A percentile compares a stretch with the other conserved stretches of the same genome.
Evolutionary conservation across 2,888 invertebrate genomes (phyloP).

Genomic region (Habroteleia sp.): DNA sequence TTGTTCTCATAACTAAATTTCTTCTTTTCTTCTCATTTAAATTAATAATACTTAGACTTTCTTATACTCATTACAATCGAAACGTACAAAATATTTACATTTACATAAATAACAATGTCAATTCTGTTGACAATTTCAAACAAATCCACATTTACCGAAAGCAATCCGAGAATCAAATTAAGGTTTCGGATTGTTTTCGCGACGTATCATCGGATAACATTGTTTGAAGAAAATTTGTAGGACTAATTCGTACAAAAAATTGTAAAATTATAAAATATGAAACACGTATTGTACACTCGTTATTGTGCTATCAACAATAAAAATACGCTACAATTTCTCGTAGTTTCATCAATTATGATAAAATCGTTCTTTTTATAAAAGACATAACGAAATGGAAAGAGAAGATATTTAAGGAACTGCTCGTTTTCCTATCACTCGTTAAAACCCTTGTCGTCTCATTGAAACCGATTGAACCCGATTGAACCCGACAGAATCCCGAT

Average conservation of each 20-base stretch:
- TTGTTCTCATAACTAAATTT: slow-evolving; percentile 12
- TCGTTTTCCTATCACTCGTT: slow-evolving; percentile 49
- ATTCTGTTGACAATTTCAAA: slow-evolving; percentile 22
- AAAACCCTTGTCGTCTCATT: too few relatives aligned
- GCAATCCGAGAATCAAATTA: slow-evolving; percentile 1
- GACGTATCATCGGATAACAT: background rate
- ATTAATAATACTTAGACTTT: slow-evolving; percentile 55
- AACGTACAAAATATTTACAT: slow-evolving; percentile 55
- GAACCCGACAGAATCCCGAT: too few relatives aligned
- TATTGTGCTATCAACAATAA: slow-evolving; percentile 47
- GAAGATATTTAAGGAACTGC: slow-evolving; percentile 52
- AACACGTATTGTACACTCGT: slow-evolving; percentile 42
- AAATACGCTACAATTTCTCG: slow-evolving; percentile 39
- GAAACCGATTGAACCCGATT: too few relatives aligned
- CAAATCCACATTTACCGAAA: slow-evolving; percentile 6
- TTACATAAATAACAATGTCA: slow-evolving; percentile 40
- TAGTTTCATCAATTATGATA: slow-evolving; percentile 24
- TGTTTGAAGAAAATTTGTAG: slow-evolving; percentile 19
- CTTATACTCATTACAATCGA: slow-evolving; percentile 49
- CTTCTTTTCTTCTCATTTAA: slow-evolving; percentile 31
- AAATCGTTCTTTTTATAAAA: slow-evolving; percentile 35
- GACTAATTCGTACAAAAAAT: slow-evolving; percentile 55
- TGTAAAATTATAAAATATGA: slow-evolving; percentile 58
- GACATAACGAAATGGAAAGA: slow-evolving; percentile 42
- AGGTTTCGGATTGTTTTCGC: slow-evolving; percentile 5